Percentiles rank a stretch among this genome's conserved stretches.
These are phyloP conservation scores for Telmatochromis brachygnathus DNA, from an alignment of 2,113 vertebrate species.

Conservation along the genomic window DNA sequence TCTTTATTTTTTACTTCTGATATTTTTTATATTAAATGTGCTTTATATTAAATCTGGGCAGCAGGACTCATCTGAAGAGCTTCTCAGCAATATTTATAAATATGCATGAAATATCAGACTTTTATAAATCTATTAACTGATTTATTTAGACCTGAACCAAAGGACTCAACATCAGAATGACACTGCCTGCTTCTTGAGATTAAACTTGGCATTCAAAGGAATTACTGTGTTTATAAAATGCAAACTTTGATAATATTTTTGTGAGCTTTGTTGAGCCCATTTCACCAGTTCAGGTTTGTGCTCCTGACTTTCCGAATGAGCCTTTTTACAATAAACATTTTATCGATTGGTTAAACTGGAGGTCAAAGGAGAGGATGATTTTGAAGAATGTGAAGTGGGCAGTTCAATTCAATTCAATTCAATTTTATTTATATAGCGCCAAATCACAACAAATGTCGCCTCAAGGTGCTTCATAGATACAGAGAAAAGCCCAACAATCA, in stretches of 20 bases:
- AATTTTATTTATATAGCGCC: no score
- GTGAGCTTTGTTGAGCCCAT: background rate
- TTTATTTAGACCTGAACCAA: background rate
- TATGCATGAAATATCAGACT: background rate
- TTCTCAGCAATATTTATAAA: background rate
- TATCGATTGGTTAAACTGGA: background rate
- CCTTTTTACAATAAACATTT: background rate
- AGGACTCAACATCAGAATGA: background rate
- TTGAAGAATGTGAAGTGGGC: slow-evolving; percentile 20
- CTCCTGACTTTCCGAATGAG: background rate
- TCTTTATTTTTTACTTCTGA: background rate
- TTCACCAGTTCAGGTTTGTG: background rate
- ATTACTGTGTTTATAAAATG: background rate
- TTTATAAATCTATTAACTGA: background rate
- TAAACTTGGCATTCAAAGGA: background rate
- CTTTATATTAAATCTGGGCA: background rate
- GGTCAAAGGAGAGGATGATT: slow-evolving; percentile 5
- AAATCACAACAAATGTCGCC: no score
- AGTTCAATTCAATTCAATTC: no score
- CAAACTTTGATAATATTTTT: background rate
- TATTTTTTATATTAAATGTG: background rate
- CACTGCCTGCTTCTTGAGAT: background rate
- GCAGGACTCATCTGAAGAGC: background rate
- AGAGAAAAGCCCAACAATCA: no score
- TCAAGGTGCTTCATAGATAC: no score